Conservation (phyloP, 2,113 vertebrate genomes). For the Peromyscus polionotus region DNA sequence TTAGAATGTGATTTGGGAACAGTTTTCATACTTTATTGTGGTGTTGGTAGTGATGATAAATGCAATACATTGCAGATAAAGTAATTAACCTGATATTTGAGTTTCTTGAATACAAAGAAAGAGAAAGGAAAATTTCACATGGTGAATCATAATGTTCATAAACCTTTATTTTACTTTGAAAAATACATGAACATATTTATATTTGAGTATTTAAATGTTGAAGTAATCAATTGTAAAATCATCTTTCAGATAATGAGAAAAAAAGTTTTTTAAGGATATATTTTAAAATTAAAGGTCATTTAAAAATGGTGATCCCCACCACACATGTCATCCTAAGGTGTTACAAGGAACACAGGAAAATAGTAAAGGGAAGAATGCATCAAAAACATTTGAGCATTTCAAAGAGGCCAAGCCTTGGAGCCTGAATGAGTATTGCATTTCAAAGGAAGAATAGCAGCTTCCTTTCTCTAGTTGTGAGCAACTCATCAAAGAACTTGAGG, state of each 20-base stretch:
- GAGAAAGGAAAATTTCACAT: neutral
- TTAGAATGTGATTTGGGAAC: neutral
- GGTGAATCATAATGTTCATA: neutral
- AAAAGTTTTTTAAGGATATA: neutral
- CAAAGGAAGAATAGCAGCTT: neutral
- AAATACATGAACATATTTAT: neutral
- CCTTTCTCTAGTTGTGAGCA: neutral
- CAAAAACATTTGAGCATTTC: neutral
- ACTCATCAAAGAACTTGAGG: neutral
- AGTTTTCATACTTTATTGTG: neutral
- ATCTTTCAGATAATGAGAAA: neutral
- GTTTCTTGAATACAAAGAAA: neutral
- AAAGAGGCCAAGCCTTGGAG: neutral
- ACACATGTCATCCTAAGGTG: neutral
- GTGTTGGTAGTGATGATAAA: neutral
- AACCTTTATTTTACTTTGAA: neutral
- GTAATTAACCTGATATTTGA: neutral
- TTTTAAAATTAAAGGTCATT: neutral
- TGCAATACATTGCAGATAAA: neutral
- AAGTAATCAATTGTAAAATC: neutral
- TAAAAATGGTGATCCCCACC: neutral
- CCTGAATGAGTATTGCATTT: neutral
- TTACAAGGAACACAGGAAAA: neutral
- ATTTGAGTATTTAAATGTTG: neutral
- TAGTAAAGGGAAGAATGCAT: neutral